phyloP scores from a whole-genome alignment of 1,140 invertebrate species.

The Heliconius congener region DNA sequence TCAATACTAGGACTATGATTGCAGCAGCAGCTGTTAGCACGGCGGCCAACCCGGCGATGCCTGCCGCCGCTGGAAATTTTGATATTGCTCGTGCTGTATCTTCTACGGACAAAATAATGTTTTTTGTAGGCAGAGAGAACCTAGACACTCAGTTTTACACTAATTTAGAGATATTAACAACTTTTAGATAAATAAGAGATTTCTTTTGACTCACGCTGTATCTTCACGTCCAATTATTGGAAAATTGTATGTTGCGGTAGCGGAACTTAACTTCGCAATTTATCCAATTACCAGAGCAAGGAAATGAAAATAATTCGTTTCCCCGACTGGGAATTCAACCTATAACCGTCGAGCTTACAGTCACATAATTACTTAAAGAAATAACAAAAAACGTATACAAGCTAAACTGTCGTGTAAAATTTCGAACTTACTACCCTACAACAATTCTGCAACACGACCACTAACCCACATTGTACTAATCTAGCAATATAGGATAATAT shows the following conservation, averaged over 20 bases:
- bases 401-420: not conserved
- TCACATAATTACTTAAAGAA: not conserved
- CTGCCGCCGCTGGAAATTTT: constrained; percentile 59
- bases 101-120: constrained; percentile 42
- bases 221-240: too few relatives aligned
- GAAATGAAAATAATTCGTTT: not conserved
- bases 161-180: not conserved
- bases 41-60: constrained; percentile 58
- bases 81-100: constrained; percentile 51
- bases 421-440: not conserved
- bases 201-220: not conserved
- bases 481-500: constrained; percentile 6
- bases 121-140: not conserved
- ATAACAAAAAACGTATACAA: too few relatives aligned
- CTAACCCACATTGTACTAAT: not conserved
- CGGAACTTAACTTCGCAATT: not conserved
- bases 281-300: not conserved
- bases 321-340: not conserved
- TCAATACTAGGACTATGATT: constrained; percentile 52
- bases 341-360: not conserved
- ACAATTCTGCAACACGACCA: not conserved
- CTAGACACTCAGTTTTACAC: not conserved
- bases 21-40: constrained; percentile 57
- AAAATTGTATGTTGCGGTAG: too few relatives aligned
- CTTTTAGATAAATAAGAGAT: too few relatives aligned